These are phyloP conservation scores for Xenopus borealis DNA, from an alignment of 2,113 vertebrate species.

Conservation along the genomic window DNA sequence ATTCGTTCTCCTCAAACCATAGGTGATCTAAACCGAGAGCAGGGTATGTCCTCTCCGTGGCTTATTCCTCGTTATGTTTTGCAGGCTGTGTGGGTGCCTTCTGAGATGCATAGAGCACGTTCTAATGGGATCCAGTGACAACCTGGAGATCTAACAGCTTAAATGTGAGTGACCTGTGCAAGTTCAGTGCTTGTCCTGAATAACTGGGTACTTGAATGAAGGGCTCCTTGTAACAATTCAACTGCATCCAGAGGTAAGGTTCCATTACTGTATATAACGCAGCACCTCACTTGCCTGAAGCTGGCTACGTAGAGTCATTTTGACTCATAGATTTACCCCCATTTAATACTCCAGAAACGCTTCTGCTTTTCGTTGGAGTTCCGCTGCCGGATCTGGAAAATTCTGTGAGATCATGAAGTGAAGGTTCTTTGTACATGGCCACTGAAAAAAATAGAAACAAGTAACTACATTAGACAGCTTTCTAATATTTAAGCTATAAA, in stretches of 20 bases:
- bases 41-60: slow-evolving; percentile 57
- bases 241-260: slow-evolving; percentile 90
- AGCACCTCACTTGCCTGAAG: slow-evolving; percentile 69
- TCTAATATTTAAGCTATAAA: no score
- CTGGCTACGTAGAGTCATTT: slow-evolving; percentile 96
- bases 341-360: slow-evolving; percentile 91
- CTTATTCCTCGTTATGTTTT: slow-evolving; percentile 58
- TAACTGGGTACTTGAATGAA: slow-evolving; percentile 68
- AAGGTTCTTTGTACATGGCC: slow-evolving; percentile 98
- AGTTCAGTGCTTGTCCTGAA: slow-evolving; percentile 72
- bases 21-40: slow-evolving; percentile 64
- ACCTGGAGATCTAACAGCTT: slow-evolving; percentile 67
- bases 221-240: slow-evolving; percentile 81
- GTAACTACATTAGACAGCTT: not conserved
- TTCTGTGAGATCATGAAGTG: slow-evolving; percentile 95
- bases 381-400: slow-evolving; percentile 95
- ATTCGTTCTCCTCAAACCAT: slow-evolving; percentile 73
- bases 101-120: slow-evolving; percentile 59
- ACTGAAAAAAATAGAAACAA: slow-evolving; percentile 72
- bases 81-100: slow-evolving; percentile 68
- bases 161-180: slow-evolving; percentile 61
- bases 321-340: slow-evolving; percentile 97
- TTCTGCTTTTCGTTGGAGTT: slow-evolving; percentile 97
- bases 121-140: slow-evolving; percentile 64
- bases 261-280: slow-evolving; percentile 65